Percentiles rank a stretch among this genome's conserved stretches.
These are phyloP conservation scores for Alca torda DNA, from an alignment of 2,797 vertebrate species.

Conservation along the genomic window DNA sequence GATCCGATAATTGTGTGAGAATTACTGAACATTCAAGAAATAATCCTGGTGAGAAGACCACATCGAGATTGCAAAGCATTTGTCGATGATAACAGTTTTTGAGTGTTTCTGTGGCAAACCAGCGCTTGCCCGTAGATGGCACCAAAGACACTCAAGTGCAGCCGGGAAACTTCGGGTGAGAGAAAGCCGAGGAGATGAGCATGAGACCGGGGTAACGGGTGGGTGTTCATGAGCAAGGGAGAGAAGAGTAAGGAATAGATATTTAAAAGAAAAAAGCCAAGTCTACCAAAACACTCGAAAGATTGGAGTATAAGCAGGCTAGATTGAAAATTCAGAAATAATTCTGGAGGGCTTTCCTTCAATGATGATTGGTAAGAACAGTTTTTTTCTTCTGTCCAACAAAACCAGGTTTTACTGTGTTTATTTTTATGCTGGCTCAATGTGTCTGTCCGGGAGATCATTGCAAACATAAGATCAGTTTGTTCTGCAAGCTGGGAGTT, in stretches of 20 bases:
- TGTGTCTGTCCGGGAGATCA: neutral
- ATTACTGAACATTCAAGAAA: neutral
- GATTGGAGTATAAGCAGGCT: neutral
- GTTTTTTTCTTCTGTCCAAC: neutral
- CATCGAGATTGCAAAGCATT: neutral
- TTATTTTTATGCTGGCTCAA: neutral
- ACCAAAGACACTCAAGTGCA: constrained; percentile 50
- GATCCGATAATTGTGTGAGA: neutral
- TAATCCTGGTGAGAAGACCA: neutral
- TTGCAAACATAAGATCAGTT: neutral
- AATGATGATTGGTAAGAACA: neutral
- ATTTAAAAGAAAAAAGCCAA: neutral
- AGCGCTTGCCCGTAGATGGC: constrained; percentile 61
- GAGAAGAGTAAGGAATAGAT: neutral
- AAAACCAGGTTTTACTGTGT: neutral
- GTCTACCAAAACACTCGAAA: neutral
- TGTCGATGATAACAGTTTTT: fast-evolving
- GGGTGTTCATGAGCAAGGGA: neutral
- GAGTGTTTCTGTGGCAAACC: neutral
- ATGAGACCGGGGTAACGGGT: neutral
- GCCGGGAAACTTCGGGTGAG: neutral
- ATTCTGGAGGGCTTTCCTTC: neutral
- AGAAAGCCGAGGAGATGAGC: neutral
- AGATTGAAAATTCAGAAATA: neutral
- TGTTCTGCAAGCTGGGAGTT: neutral